Base-by-base conservation (phyloP, 2,113 vertebrate species). In the Odocoileus hemionus region DNA sequence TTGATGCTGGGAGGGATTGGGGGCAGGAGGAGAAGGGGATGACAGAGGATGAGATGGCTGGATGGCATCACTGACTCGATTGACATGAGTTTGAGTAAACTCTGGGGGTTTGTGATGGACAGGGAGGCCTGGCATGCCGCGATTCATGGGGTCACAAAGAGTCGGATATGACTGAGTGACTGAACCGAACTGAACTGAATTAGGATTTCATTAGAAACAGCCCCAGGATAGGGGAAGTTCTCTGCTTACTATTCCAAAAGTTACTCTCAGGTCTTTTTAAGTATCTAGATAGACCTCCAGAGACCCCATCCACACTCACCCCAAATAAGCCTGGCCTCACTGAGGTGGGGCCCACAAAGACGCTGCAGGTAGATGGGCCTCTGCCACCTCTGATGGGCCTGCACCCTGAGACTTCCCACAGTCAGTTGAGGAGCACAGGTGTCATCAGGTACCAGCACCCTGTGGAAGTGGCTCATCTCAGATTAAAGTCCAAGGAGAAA, bases 371-470 rank as follows among this genome's bases (percentile, higher is more conserved):
- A 36, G 33, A 43, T 4, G 6, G 21, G 30, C 33, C 50, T 54
- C 79, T 54, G 79, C 33, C 50, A 2, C 2, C 33, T 21, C 50
- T 25, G 50, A 43, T 0, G 3, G 21, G 79, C 33, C 80, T 55
- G 33, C 50, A 8, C 33, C 47, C 33, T 36, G 80, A 82, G 47
- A n/a, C 30, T 54, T 4, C 79, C 47, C 1, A 0, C 6, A n/a
- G 47, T 36, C 21, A 14, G 1, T 2, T 11, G 19, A 83, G 30
- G 50, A 9, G 17, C 19, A 0, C 21, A 7, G 19, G 19, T 10
- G 21, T 36, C 21, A 25, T 7, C 33, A 55, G 50, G 50, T 1
- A 9, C 12, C 33, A 25, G 33, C 2, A 4, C 45, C 80, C 12
- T 23, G 50, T 25, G 21, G 50, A 55, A 25, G 80, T 14, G 80